A percentile compares a stretch with the other conserved stretches of the same genome.
Evolutionary conservation across 1,140 invertebrate species (phyloP).

Genomic region (Lordiphosa clarofinis): DNA sequence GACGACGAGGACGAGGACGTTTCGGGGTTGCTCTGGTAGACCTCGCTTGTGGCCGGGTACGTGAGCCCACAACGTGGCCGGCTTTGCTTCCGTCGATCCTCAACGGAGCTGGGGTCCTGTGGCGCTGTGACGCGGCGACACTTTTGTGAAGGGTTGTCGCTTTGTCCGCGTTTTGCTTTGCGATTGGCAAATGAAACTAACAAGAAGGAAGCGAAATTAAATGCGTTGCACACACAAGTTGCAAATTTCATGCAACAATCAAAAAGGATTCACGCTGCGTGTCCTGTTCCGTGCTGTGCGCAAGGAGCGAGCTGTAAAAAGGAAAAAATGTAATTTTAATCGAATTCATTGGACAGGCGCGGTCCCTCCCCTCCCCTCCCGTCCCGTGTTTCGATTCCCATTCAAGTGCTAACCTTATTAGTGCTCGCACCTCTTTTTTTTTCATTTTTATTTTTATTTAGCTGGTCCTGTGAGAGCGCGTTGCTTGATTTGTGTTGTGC

Average conservation of each 20-base stretch:
- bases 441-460: slow-evolving; percentile 9
- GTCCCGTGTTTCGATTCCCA: slow-evolving; percentile 43
- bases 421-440: slow-evolving; percentile 25
- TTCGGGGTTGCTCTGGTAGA: slow-evolving; percentile 72
- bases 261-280: slow-evolving; percentile 67
- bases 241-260: slow-evolving; percentile 66
- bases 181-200: slow-evolving; percentile 68
- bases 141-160: slow-evolving; percentile 55
- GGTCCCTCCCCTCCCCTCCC: slow-evolving; percentile 7
- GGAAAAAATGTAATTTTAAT: slow-evolving; percentile 74
- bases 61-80: slow-evolving; percentile 73
- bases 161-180: slow-evolving; percentile 12
- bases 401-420: slow-evolving; percentile 62
- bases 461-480: slow-evolving; percentile 1
- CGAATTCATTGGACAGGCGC: slow-evolving; percentile 57
- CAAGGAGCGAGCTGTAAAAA: slow-evolving; percentile 22
- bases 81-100: slow-evolving; percentile 69
- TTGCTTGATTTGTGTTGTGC: slow-evolving; percentile 67
- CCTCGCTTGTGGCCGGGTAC: slow-evolving; percentile 72
- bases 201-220: slow-evolving; percentile 66
- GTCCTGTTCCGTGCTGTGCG: slow-evolving; percentile 30
- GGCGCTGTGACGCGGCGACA: slow-evolving; percentile 23
- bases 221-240: slow-evolving; percentile 67
- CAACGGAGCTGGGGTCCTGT: slow-evolving; percentile 33
- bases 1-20: slow-evolving; percentile 16